Percentiles rank a stretch among this genome's conserved stretches.
phyloP scores from a whole-genome alignment of 2,888 invertebrate genomes.

The Drosophila putrida region DNA sequence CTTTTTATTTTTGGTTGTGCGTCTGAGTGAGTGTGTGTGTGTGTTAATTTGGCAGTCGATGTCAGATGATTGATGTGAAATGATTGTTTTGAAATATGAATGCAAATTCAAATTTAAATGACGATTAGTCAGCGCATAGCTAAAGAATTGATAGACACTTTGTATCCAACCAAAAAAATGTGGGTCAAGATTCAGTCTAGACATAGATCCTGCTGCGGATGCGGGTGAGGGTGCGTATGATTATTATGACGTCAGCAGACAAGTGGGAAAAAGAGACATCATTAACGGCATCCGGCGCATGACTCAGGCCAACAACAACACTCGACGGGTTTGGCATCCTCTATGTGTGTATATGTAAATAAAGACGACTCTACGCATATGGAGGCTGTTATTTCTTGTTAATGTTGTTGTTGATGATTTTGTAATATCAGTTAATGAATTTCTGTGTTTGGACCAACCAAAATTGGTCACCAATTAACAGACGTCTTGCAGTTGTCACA shows the following conservation, averaged over 20 bases:
- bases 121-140: conserved; percentile 27
- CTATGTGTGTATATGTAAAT: conserved; percentile 41
- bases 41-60: conserved; percentile 64
- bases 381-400: conserved; percentile 24
- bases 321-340: conserved; percentile 31
- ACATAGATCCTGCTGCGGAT: conserved; percentile 40
- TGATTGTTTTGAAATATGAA: conserved; percentile 45
- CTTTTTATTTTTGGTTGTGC: conserved; percentile 19
- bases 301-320: conserved; percentile 34
- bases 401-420: conserved; percentile 35
- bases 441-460: conserved; percentile 26
- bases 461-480: conserved; percentile 50
- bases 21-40: conserved; percentile 5
- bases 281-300: conserved; percentile 43
- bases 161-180: conserved; percentile 11
- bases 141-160: conserved; percentile 35
- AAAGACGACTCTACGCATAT: conserved; percentile 20
- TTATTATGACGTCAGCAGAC: conserved; percentile 17
- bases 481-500: conserved; percentile 46
- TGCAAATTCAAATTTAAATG: conserved; percentile 27
- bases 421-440: conserved; percentile 59
- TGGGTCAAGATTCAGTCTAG: conserved; percentile 51
- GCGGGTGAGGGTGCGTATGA: conserved; percentile 29
- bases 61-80: conserved; percentile 62
- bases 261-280: conserved; percentile 30